phyloP scores from a whole-genome alignment of 2,113 vertebrate species.

The Isichthys henryi region DNA sequence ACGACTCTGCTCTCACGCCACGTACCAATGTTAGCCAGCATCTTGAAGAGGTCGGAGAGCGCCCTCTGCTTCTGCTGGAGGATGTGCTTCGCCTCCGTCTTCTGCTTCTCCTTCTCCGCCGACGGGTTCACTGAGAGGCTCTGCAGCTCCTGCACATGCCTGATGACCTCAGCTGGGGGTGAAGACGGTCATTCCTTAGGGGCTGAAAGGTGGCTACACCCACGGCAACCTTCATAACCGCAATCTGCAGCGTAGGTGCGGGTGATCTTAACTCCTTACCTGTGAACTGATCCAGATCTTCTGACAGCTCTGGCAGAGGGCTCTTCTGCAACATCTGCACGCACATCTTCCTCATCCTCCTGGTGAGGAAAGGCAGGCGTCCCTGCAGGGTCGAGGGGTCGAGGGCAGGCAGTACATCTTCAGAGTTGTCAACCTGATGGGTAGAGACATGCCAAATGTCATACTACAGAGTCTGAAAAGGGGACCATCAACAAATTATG shows the following conservation, averaged over 20 bases:
- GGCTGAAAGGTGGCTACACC: not conserved
- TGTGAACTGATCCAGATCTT: constrained; percentile 80
- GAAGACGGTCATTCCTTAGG: not conserved
- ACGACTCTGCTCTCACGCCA: not conserved
- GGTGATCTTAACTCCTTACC: constrained; percentile 47
- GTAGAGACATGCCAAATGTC: not conserved
- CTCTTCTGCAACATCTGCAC: constrained; percentile 63
- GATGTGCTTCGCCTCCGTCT: constrained; percentile 83
- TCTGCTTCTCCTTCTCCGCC: constrained; percentile 81
- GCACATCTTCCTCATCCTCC: constrained; percentile 83
- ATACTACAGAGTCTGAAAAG: not conserved
- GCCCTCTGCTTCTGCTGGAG: constrained; percentile 90
- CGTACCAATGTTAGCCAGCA: constrained; percentile 72
- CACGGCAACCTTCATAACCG: not conserved
- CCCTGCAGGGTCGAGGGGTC: constrained; percentile 58
- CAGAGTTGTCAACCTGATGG: constrained; percentile 41
- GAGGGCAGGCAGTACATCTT: constrained; percentile 26
- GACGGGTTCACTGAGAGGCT: constrained; percentile 65
- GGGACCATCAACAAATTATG: not conserved
- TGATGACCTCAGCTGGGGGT: constrained; percentile 71
- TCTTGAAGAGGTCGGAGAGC: constrained; percentile 86
- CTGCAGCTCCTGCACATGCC: constrained; percentile 72
- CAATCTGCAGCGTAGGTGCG: not conserved
- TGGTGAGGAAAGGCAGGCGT: constrained; percentile 73
- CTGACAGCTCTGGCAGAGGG: constrained; percentile 65